Base-by-base conservation (phyloP, 2,888 invertebrate genomes). In the Oscheius myriophilus region DNA sequence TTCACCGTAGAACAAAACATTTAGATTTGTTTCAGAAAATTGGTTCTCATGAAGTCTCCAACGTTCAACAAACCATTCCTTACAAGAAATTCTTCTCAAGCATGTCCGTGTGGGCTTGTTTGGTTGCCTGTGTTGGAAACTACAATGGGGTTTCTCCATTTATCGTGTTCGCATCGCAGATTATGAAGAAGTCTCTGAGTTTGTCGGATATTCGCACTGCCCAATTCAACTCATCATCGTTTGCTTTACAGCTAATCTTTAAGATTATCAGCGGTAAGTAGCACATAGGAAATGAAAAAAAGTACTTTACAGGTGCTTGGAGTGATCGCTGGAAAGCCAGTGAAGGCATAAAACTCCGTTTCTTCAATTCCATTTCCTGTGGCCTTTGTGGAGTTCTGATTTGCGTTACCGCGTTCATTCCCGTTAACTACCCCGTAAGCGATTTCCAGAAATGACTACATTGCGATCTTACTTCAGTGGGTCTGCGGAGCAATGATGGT, bases 291-390 rank as follows among this genome's bases (percentile, higher is more conserved):
- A 18, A 6, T 7, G 2, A 49, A 9, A 6, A 3, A 49, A 49
- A 49, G 3, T 49, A 49, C 11, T 49, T 3, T 49, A n/a, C 49
- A 68, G 68, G 68, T 39, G 45, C 41, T 26, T 45, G 62, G 9
- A 54, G 45, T 53, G 68, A 68, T 54, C 49, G 49, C 14, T 62
- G 58, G 62, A 52, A 64, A 45, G 51, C 25, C 43, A 46, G 42
- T 12, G 68, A 68, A 45, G 62, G 45, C n/a, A n/a, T 63, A 43
- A 70, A 71, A 25, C 62, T 72, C 18, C 64, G 74, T 11, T 59
- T 75, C 62, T 75, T 75, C 63, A 75, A 75, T 70, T 46, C 72
- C 11, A 66, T 75, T 16, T 75, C 74, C 2, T 72, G 71, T 51
- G 74, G 74, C 1, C 45, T 72, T 16, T 64, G 64, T 18, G 74